phyloP scores from a whole-genome alignment of 30 jellyfish, hydroid and myxozoan species.

The Hydra vulgaris region DNA sequence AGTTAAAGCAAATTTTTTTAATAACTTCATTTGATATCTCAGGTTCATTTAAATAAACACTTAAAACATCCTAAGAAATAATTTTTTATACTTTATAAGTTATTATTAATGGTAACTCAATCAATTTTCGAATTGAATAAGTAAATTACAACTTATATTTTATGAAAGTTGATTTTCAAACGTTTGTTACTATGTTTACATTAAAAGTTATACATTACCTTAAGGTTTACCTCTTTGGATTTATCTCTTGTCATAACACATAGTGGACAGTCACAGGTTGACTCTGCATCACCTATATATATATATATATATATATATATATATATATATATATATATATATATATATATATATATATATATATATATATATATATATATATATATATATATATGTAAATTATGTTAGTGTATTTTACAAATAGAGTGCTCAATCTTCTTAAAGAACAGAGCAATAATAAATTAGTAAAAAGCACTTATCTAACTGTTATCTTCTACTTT shows the following conservation, averaged over 20 bases:
- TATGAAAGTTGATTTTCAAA: not conserved
- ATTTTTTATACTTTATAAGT: not conserved
- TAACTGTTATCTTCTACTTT: too few species aligned
- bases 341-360: too few species aligned
- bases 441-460: too few species aligned
- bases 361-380: too few species aligned
- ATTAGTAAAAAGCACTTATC: too few species aligned
- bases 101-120: not conserved
- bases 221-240: not conserved
- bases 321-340: too few species aligned
- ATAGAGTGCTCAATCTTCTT: too few species aligned
- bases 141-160: not conserved
- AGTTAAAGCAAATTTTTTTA: not conserved
- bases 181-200: not conserved
- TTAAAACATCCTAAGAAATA: not conserved
- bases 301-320: too few species aligned
- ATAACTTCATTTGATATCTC: not conserved
- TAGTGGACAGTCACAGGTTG: too few species aligned
- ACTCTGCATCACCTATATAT: too few species aligned
- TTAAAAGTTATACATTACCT: not conserved
- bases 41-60: not conserved
- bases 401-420: too few species aligned
- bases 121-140: not conserved
- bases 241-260: not conserved
- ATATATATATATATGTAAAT: too few species aligned